Evolutionary conservation across 92 coral and sea anemone genomes (phyloP), one percentile per base, ranked within the genome.

Genomic region (Palythoa caribaeorum): DNA sequence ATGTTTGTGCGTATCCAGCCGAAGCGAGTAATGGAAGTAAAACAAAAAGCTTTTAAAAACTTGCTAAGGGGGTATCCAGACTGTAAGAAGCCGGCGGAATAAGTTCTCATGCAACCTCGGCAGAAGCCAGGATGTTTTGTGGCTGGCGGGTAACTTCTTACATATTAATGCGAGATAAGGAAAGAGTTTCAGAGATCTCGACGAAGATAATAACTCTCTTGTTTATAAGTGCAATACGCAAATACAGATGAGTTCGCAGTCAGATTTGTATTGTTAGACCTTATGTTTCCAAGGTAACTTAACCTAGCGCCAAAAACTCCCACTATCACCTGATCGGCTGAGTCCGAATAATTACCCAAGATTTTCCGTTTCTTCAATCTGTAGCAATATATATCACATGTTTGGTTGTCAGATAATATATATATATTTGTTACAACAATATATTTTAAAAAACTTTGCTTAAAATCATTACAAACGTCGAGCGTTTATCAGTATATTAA

Each of bases 241-340:
- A 1, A 12, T 59, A 15, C 1, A 62, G 3, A n/a, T 16, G 70
- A n/a, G 19, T 3, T 44, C 65, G 37, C 1, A 38, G 5, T 36
- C 38, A 35, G 14, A 55, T 15, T 21, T 63, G 8, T 63, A 63
- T 69, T 69, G 73, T 69, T 69, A 7, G 73, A 69, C 15, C 75
- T 70, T 70, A 17, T 9, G 75, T 70, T 70, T 36, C 75, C 75
- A 19, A 36, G 75, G 75, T 70, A 35, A 70, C 75, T 70, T 70
- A 70, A 38, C 39, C 11, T 13, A 8, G 21, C 16, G 75, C 15
- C 4, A 70, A 70, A 70, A 70, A 70, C 75, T 63, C 70, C 20
- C 20, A 2, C 21, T 38, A 70, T 70, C 75, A 70, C 75, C 75
- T 70, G 75, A 70, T 70, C 44, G 13, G 21, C 9, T 70, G 75